These are phyloP conservation scores for Turdus rufiventris DNA, from an alignment of 2,113 vertebrate species.

Conservation along the genomic window DNA sequence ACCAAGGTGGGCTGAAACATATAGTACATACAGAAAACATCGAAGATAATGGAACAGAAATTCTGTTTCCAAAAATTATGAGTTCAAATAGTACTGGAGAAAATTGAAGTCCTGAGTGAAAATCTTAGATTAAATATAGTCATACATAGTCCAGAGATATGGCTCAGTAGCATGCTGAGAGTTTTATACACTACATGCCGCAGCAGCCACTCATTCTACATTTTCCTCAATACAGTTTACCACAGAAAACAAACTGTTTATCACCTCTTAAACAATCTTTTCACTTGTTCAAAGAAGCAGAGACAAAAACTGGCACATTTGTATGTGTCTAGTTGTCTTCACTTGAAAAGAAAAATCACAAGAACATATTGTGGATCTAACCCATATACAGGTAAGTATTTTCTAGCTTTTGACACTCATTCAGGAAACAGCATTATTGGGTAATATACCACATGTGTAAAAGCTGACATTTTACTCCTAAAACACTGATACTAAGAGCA, in stretches of 20 bases:
- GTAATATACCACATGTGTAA: background rate
- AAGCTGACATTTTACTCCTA: accelerated
- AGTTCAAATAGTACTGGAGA: background rate
- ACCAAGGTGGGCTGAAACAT: background rate
- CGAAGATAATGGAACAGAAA: background rate
- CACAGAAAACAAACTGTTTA: background rate
- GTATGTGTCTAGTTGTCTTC: background rate
- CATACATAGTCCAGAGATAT: background rate
- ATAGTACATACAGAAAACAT: background rate
- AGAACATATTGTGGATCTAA: background rate
- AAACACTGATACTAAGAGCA: background rate
- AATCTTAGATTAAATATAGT: background rate
- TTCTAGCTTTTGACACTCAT: background rate
- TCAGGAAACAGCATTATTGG: background rate
- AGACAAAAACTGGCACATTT: background rate
- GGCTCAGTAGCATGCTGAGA: background rate
- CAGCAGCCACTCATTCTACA: accelerated
- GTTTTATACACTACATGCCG: background rate
- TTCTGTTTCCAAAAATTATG: background rate
- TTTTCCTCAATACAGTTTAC: background rate
- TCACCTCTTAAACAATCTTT: background rate
- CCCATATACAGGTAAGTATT: background rate
- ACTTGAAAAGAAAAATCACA: background rate
- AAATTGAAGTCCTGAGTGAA: background rate
- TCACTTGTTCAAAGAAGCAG: background rate